Percentiles rank a stretch among this genome's conserved stretches.
phyloP scores from a whole-genome alignment of 2,888 invertebrate genomes.

The Muschampia plurimacula region DNA sequence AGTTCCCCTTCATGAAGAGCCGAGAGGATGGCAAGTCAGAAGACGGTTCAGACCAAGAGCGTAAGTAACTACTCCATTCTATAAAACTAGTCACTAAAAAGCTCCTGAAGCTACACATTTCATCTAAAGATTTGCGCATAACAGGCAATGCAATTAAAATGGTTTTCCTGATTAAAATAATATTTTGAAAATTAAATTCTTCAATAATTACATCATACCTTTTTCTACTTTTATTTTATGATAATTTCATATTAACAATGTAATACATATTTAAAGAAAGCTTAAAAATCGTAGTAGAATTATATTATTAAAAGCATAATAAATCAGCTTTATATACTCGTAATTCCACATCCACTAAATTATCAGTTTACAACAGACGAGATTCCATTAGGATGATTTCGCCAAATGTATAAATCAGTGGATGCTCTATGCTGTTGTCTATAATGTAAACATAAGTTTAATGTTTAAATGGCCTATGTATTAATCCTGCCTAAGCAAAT shows the following conservation, averaged over 20 bases:
- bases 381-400: background rate
- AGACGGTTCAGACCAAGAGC: conserved; percentile 98
- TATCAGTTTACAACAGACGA: background rate
- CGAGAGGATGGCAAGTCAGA: conserved; percentile 98
- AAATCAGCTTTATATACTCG: background rate
- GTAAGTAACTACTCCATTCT: conserved; percentile 87
- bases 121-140: background rate
- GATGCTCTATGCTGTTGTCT: background rate
- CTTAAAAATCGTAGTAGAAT: no score
- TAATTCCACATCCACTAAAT: background rate
- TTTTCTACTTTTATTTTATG: background rate
- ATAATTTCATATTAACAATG: no score
- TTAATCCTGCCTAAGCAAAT: conserved; percentile 18
- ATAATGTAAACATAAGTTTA: background rate
- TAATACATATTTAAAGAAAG: background rate
- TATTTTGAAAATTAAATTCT: background rate
- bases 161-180: background rate
- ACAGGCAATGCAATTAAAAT: background rate
- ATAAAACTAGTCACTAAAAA: conserved; percentile 24
- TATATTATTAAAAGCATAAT: background rate
- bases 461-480: background rate
- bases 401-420: background rate
- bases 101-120: background rate
- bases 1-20: conserved; percentile 99
- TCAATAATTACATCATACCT: background rate